Conservation (phyloP, 2,113 vertebrate genomes). For the Sprattus sprattus region DNA sequence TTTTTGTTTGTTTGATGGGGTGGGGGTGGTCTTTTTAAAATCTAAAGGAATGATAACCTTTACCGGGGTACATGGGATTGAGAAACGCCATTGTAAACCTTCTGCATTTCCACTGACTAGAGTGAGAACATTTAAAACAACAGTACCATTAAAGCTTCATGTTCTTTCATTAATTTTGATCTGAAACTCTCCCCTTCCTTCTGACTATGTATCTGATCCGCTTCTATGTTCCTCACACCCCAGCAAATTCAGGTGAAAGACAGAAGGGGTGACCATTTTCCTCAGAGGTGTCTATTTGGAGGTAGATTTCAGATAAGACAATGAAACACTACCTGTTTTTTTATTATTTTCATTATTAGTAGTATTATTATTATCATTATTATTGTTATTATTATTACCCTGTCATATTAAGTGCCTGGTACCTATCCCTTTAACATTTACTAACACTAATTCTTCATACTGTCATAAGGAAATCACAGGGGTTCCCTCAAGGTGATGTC, state of each 20-base stretch:
- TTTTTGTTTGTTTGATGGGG: constrained; percentile 42
- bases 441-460: constrained; percentile 12
- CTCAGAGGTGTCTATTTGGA: not conserved
- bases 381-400: constrained; percentile 62
- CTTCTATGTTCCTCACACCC: not conserved
- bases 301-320: not conserved
- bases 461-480: not conserved
- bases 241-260: not conserved
- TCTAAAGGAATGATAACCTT: constrained; percentile 47
- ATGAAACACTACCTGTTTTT: constrained; percentile 55
- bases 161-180: constrained; percentile 59
- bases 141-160: constrained; percentile 60
- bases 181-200: constrained; percentile 51
- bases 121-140: constrained; percentile 41
- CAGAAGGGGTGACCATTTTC: not conserved
- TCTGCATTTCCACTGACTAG: constrained; percentile 45
- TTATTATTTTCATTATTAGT: constrained; percentile 40
- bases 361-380: constrained; percentile 47
- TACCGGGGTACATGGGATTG: constrained; percentile 40
- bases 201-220: not conserved
- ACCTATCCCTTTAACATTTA: constrained; percentile 75
- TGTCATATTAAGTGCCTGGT: constrained; percentile 77
- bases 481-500: not conserved
- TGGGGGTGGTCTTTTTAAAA: constrained; percentile 39
- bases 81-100: constrained; percentile 55